Evolutionary conservation across 2,888 invertebrate species (phyloP).

Genomic region (Hecatera dysodea): DNA sequence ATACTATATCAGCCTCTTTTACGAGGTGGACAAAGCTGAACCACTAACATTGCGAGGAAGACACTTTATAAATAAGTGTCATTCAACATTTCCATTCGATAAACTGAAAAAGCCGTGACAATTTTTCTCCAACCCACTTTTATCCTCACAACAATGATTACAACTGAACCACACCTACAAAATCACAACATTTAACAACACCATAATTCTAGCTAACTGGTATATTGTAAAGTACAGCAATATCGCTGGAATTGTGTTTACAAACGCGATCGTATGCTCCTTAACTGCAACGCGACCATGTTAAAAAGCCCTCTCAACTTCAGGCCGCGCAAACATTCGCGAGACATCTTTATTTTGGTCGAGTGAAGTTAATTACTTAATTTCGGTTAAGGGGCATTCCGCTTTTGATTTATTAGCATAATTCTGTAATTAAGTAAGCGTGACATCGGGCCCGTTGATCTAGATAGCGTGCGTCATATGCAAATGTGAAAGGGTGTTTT

Average conservation of each 20-base stretch:
- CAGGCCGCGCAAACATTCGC: slow-evolving; percentile 65
- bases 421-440: slow-evolving; percentile 80
- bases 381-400: slow-evolving; percentile 82
- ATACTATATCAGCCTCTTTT: no score
- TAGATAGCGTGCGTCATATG: slow-evolving; percentile 66
- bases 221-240: slow-evolving; percentile 72
- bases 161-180: slow-evolving; percentile 57
- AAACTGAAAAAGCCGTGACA: slow-evolving; percentile 1
- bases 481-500: slow-evolving; percentile 64
- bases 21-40: background rate
- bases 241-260: slow-evolving; percentile 73
- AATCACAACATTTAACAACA: slow-evolving; percentile 64
- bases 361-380: slow-evolving; percentile 86
- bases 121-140: slow-evolving; percentile 19
- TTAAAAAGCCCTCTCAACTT: slow-evolving; percentile 68
- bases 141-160: slow-evolving; percentile 24
- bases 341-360: slow-evolving; percentile 72
- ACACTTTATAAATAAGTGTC: background rate
- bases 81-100: background rate
- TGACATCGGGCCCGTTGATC: slow-evolving; percentile 74
- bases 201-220: slow-evolving; percentile 68
- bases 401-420: slow-evolving; percentile 84
- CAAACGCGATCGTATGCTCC: slow-evolving; percentile 78
- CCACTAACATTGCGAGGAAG: background rate
- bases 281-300: slow-evolving; percentile 67